Conservation (phyloP, 2,888 invertebrate genomes). For the Desoria tigrina region DNA sequence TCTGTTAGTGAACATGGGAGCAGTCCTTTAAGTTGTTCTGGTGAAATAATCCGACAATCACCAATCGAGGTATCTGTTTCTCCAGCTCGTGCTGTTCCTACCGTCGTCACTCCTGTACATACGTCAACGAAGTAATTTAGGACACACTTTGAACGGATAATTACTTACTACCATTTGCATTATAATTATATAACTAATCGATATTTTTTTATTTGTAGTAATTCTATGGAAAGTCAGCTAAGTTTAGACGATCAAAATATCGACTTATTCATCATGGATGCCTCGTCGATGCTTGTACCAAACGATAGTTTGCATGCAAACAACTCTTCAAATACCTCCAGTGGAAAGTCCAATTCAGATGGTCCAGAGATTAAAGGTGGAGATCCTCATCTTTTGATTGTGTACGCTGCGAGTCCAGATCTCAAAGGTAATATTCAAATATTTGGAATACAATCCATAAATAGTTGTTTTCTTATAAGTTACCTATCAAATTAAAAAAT, state of each 20-base stretch:
- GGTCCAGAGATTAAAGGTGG: slow-evolving; percentile 87
- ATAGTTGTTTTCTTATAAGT: too few relatives aligned
- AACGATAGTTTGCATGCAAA: slow-evolving; percentile 29
- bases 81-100: not conserved
- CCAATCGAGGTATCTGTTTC: not conserved
- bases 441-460: not conserved
- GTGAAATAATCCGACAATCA: not conserved
- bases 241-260: slow-evolving; percentile 43
- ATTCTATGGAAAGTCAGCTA: slow-evolving; percentile 32
- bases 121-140: not conserved
- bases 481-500: too few relatives aligned
- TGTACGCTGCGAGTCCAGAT: slow-evolving; percentile 92
- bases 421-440: slow-evolving; percentile 68
- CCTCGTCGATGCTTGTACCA: slow-evolving; percentile 40
- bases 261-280: slow-evolving; percentile 45
- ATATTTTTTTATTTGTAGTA: not conserved
- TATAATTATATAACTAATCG: not conserved
- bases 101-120: slow-evolving; percentile 1
- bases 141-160: not conserved
- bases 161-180: not conserved
- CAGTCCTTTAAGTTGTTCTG: not conserved
- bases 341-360: slow-evolving; percentile 59
- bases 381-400: slow-evolving; percentile 88
- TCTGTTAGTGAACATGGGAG: not conserved
- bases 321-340: not conserved